Percentiles rank a stretch among this genome's conserved stretches.
phyloP scores from a whole-genome alignment of 2,113 vertebrate genomes.

The Platysternon megacephalum region DNA sequence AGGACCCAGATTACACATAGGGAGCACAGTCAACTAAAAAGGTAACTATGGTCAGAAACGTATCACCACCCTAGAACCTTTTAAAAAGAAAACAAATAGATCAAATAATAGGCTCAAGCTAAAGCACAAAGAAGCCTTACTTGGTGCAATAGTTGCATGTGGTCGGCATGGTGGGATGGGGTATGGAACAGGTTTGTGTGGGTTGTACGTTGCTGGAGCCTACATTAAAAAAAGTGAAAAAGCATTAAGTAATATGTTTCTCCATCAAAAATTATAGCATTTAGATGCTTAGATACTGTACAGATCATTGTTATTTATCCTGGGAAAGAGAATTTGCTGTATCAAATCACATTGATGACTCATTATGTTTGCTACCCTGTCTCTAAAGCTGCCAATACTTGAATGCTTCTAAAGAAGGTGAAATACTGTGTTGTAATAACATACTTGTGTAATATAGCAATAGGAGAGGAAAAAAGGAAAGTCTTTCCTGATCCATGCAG shows the following conservation, averaged over 20 bases:
- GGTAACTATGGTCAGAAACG: conserved; percentile 1
- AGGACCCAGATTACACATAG: background rate
- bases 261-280: conserved; percentile 6
- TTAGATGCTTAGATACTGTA: conserved; percentile 24
- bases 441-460: background rate
- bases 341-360: background rate
- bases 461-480: background rate
- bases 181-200: conserved; percentile 96
- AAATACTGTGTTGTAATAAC: background rate
- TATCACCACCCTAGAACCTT: background rate
- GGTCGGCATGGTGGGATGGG: conserved; percentile 97
- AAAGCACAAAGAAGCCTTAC: conserved; percentile 82
- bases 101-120: conserved; percentile 13
- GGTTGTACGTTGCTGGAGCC: conserved; percentile 96
- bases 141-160: conserved; percentile 96
- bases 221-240: conserved; percentile 63
- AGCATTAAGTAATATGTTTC: background rate
- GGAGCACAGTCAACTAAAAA: background rate
- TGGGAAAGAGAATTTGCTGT: background rate
- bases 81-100: conserved; percentile 12
- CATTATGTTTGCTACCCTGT: background rate
- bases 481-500: background rate
- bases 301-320: background rate
- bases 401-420: background rate
- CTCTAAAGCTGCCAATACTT: background rate